A percentile compares a stretch with the other conserved stretches of the same genome.
Conservation (phyloP, 2,113 vertebrate species). For the Macaca nemestrina region DNA sequence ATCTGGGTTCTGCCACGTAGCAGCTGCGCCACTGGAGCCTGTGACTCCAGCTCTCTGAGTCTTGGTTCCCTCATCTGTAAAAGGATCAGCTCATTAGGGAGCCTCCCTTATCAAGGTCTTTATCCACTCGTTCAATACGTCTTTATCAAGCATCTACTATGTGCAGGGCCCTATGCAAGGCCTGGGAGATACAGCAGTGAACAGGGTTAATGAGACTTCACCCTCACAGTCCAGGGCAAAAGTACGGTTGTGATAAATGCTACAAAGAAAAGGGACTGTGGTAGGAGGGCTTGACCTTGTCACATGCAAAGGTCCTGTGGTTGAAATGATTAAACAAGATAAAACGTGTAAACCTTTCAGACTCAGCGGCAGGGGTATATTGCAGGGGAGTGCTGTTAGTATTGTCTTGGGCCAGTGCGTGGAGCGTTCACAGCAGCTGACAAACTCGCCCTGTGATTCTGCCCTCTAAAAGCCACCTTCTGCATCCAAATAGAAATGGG, state of each 20-base stretch:
- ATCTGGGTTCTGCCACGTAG: neutral
- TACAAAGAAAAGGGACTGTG: neutral
- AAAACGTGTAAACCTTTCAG: neutral
- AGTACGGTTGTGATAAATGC: no score
- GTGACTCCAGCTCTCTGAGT: neutral
- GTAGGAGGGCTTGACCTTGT: no score
- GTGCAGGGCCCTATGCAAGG: accelerated
- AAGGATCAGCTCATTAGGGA: no score
- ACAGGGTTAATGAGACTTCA: neutral
- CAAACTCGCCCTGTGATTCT: neutral
- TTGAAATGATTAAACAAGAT: neutral
- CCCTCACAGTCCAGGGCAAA: neutral
- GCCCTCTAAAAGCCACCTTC: neutral
- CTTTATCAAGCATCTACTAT: neutral
- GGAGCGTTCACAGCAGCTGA: neutral
- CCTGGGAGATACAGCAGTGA: neutral
- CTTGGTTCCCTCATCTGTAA: neutral
- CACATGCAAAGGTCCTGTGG: neutral
- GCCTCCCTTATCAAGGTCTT: neutral
- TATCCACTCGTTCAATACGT: neutral
- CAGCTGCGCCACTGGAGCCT: accelerated
- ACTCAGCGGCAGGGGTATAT: accelerated
- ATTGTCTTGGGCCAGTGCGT: neutral
- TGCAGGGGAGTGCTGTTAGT: accelerated
- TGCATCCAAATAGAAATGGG: accelerated